Evolutionary conservation across 2,888 invertebrate species (phyloP).

Genomic region (Punctoribates punctum): DNA sequence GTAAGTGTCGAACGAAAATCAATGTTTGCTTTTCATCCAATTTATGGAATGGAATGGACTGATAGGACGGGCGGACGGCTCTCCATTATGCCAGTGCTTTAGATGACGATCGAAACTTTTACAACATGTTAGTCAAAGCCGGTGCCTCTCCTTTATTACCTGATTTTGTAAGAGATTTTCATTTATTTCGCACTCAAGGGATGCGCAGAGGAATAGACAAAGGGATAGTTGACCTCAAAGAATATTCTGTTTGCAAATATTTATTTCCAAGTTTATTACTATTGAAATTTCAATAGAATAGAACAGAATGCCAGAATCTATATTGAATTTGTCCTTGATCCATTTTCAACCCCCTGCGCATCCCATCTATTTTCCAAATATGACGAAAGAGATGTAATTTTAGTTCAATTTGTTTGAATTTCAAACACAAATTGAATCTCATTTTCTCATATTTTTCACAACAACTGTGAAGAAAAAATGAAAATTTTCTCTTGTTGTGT

Average conservation of each 20-base stretch:
- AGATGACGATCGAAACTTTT: slow-evolving; percentile 61
- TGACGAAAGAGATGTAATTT: neutral
- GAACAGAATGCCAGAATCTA: too few species aligned
- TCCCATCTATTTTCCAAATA: too few species aligned
- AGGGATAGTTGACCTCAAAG: too few species aligned
- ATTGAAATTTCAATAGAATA: too few species aligned
- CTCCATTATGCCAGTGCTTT: slow-evolving; percentile 66
- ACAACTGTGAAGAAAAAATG: too few species aligned
- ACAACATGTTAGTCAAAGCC: slow-evolving; percentile 61
- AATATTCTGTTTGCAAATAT: too few species aligned
- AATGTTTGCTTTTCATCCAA: slow-evolving; percentile 2
- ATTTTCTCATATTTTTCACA: neutral
- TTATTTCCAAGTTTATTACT: too few species aligned
- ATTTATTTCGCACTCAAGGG: neutral
- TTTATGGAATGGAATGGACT: neutral
- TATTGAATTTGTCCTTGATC: too few species aligned
- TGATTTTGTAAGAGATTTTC: slow-evolving; percentile 57
- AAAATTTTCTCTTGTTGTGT: neutral
- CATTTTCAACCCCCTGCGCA: too few species aligned
- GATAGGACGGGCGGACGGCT: slow-evolving; percentile 65
- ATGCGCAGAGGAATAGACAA: neutral
- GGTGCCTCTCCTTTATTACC: slow-evolving; percentile 63
- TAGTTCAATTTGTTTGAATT: neutral
- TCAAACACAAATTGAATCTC: neutral
- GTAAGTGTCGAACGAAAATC: neutral